Base-by-base conservation (phyloP, 1,140 invertebrate genomes). In the Ceratina japonica region DNA sequence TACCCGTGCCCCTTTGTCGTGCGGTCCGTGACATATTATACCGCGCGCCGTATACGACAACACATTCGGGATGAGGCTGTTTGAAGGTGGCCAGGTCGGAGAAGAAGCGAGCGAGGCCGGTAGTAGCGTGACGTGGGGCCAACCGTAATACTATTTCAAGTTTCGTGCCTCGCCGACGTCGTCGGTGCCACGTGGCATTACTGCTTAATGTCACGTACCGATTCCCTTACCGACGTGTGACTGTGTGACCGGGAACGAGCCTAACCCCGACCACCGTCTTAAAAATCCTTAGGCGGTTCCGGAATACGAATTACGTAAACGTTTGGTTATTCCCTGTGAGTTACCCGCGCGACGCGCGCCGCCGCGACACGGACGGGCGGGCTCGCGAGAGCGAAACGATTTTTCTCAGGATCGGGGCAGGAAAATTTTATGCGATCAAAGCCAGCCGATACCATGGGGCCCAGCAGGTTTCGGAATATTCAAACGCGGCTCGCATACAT, bases 181-280 rank as follows among this genome's bases (percentile, higher is more conserved):
- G 54, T 44, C 37, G 37, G 37, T 37, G 73, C 84, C 79, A 75
- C 83, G 66, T 82, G 83, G 70, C 84, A 85, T 85, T 85, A 85
- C 75, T 82, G 75, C 75, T 85, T 85, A 85, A 85, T 85, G 83
- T 85, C 84, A 85, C 84, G 84, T 85, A 85, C 75, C 61, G 84
- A 85, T 85, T 85, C 80, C 68, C 75, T 85, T 82, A 79, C 79
- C 79, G 71, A 75, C 79, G 62, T 82, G 79, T 82, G 83, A 85
- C 84, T 83, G 62, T 82, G 79, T 82, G 83, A 85, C 84, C 81
- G 71, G 73, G 77, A 86, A 80, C 80, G 71, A 82, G 31, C 62
- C 80, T 52, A 68, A 7, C 37, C 37, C 37, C 76, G 20, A 44
- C 24, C 74, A 75, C 58, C 61, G 83, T 85, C 79, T 83, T 85